Evolutionary conservation across 2,113 vertebrate genomes (phyloP).

Genomic region (Dasyurus viverrinus): DNA sequence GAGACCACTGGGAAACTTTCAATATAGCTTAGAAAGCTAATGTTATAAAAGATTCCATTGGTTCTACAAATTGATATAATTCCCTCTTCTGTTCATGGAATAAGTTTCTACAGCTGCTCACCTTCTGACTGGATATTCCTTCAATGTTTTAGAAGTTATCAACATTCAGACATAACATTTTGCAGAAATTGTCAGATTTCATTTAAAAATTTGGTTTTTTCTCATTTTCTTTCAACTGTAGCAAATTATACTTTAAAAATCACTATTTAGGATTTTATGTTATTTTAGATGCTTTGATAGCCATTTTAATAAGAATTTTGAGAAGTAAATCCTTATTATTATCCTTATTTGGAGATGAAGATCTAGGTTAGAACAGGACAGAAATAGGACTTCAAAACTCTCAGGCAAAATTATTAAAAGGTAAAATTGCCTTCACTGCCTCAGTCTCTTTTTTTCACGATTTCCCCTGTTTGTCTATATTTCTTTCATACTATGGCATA

Average conservation of each 20-base stretch:
- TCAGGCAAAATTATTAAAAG: too few relatives aligned
- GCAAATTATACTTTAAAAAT: conserved; percentile 58
- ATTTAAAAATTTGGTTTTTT: conserved; percentile 37
- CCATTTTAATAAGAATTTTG: conserved; percentile 56
- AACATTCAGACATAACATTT: conserved; percentile 55
- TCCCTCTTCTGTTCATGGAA: conserved; percentile 47
- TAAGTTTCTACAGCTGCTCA: conserved; percentile 56
- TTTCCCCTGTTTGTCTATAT: too few relatives aligned
- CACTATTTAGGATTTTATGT: conserved; percentile 60
- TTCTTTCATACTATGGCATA: too few relatives aligned
- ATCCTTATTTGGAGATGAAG: conserved; percentile 43
- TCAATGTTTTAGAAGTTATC: conserved; percentile 37
- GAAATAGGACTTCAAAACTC: too few relatives aligned
- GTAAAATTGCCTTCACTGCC: too few relatives aligned
- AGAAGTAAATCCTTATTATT: conserved; percentile 62
- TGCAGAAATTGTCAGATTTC: conserved; percentile 41
- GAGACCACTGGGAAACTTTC: conserved; percentile 69
- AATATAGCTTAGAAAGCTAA: conserved; percentile 57
- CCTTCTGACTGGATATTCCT: conserved; percentile 55
- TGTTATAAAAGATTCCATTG: conserved; percentile 64
- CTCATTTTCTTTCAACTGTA: conserved; percentile 51
- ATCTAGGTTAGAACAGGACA: too few relatives aligned
- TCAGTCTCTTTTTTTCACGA: too few relatives aligned
- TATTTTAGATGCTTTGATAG: conserved; percentile 51
- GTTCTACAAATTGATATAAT: conserved; percentile 66